Evolutionary conservation across 2,113 vertebrate species (phyloP).

Genomic region (Syngnathus typhle): DNA sequence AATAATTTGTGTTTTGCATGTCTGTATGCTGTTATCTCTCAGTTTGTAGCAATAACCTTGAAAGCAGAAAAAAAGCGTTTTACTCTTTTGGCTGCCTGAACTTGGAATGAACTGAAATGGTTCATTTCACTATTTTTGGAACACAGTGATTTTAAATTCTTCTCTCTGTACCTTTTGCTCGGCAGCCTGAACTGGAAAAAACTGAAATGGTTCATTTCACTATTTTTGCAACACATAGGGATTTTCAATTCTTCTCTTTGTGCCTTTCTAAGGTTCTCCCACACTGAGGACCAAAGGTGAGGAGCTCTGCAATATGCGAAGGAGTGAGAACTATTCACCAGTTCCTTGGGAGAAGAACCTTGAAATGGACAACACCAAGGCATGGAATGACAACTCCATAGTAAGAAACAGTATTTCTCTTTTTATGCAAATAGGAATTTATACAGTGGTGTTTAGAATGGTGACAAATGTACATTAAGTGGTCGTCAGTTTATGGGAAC

Average conservation of each 20-base stretch:
- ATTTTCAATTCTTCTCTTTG: constrained; percentile 1
- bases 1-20: too few species aligned
- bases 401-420: constrained; percentile 63
- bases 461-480: background rate
- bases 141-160: too few species aligned
- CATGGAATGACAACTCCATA: constrained; percentile 66
- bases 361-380: constrained; percentile 62
- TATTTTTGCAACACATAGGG: background rate
- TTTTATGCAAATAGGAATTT: background rate
- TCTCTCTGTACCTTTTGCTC: too few species aligned
- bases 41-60: too few species aligned
- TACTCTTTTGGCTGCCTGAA: too few species aligned
- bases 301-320: constrained; percentile 60
- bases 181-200: too few species aligned
- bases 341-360: constrained; percentile 69
- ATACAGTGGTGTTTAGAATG: background rate
- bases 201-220: background rate
- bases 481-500: background rate
- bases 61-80: too few species aligned
- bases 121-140: too few species aligned
- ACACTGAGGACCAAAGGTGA: constrained; percentile 22
- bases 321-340: constrained; percentile 69
- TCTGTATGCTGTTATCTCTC: too few species aligned
- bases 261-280: constrained; percentile 37
- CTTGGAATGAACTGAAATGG: too few species aligned